Base-by-base conservation (phyloP, 1,140 invertebrate species). In the Macrotrachela quadricornifera region DNA sequence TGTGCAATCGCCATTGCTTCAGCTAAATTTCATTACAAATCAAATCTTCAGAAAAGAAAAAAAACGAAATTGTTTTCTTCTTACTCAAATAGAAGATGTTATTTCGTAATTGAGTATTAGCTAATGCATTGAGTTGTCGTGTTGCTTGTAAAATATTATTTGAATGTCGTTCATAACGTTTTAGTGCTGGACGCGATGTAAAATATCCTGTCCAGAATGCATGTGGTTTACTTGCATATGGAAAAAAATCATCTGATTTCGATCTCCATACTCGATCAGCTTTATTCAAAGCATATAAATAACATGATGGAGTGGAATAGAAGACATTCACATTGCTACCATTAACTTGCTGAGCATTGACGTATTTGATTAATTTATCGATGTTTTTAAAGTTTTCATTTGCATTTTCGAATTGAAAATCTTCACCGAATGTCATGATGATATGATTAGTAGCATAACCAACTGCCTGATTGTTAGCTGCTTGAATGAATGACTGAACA, bases 181-280 rank as follows among this genome's bases (percentile, higher is more conserved):
- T 91, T 0, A 83, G 72, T 0, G 83, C 79, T 11, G 85, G 80
- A 47, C 83, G 60, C 56, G 86, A 92, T 0, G 85, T 85, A 64
- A 85, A 97, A 64, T 88, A 96, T 0, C 91, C 91, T 0, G 83
- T 91, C 90, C 88, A 95, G 64, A 79, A 92, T 0, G 79, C 72
- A 59, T 90, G 79, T 1, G 76, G 72, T 60, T 81, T 77, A 54
- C 79, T 80, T 0, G 84, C 79, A 68, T 95, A 95, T 0, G 90
- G 88, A 60, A 90, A 87, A 71, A 91, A 92, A 59, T 87, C 84
- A 59, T 84, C 80, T 12, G 69, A 67, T 61, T 85, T 85, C 0
- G 73, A 76, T 0, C 80, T 71, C 71, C 81, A 78, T 0, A 68
- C 71, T 14, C 66, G 61, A 57, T 79, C 75, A 3, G 76, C 67